These are phyloP conservation scores for Girardinus metallicus DNA, from an alignment of 2,797 vertebrate genomes.

Conservation along the genomic window DNA sequence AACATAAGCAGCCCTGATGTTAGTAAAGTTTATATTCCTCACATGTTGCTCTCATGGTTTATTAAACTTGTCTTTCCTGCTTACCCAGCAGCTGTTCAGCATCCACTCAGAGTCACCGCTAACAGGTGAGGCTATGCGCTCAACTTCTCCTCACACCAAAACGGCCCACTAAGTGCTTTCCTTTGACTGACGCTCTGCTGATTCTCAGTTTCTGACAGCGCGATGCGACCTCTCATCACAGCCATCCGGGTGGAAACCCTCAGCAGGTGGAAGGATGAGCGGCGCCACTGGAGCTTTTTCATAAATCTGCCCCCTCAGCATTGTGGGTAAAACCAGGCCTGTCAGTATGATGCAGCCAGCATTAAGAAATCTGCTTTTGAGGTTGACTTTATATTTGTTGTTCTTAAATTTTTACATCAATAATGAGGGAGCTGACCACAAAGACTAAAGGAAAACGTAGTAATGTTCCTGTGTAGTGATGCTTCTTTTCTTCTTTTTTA, in stretches of 20 bases:
- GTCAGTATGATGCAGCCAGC: slow-evolving; percentile 83
- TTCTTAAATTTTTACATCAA: neutral
- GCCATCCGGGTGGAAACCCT: slow-evolving; percentile 1
- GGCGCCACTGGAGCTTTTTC: slow-evolving; percentile 54
- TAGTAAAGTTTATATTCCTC: fast-evolving
- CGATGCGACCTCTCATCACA: slow-evolving; percentile 19
- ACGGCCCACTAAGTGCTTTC: slow-evolving; percentile 8
- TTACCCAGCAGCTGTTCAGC: neutral
- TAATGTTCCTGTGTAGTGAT: neutral
- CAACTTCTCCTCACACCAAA: slow-evolving; percentile 3
- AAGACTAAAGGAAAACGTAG: neutral
- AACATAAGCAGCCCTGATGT: neutral
- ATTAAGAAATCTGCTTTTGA: neutral
- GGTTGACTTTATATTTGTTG: neutral
- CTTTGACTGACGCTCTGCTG: slow-evolving; percentile 42
- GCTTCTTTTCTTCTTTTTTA: neutral
- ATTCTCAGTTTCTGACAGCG: slow-evolving; percentile 36
- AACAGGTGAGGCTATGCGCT: slow-evolving; percentile 1
- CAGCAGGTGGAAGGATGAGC: slow-evolving; percentile 34
- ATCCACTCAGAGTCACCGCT: neutral
- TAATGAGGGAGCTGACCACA: neutral
- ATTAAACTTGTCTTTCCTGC: neutral
- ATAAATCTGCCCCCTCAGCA: slow-evolving; percentile 41
- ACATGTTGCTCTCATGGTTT: neutral
- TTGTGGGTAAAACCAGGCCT: slow-evolving; percentile 72